Evolutionary conservation across 1,140 invertebrate genomes (phyloP).

Genomic region (Sycophila sp.): DNA sequence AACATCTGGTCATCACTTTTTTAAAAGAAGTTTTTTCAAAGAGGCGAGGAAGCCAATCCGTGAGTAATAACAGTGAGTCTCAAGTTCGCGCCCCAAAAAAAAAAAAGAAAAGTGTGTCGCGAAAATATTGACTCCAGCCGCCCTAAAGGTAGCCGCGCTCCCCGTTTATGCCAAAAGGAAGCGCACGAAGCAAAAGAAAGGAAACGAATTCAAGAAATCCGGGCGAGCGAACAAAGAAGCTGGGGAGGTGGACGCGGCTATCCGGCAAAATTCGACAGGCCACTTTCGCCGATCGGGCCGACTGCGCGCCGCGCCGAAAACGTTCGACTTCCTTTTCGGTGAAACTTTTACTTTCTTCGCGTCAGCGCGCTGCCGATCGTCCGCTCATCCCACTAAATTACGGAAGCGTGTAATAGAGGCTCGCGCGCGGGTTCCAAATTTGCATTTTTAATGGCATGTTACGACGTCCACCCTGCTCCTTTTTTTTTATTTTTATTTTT

Average conservation of each 20-base stretch:
- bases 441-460: conserved; percentile 29
- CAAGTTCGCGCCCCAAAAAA: no score
- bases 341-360: conserved; percentile 37
- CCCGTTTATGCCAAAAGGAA: no score
- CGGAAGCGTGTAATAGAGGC: conserved; percentile 19
- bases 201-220: not conserved
- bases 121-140: no score
- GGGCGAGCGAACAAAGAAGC: not conserved
- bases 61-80: no score
- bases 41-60: no score
- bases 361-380: not conserved
- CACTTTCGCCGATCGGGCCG: conserved; percentile 25
- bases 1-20: no score
- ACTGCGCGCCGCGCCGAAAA: not conserved
- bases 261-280: conserved; percentile 15
- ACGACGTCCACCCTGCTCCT: not conserved
- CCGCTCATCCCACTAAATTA: conserved; percentile 24
- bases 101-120: no score
- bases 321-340: conserved; percentile 14
- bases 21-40: no score
- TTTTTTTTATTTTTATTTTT: not conserved
- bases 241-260: not conserved
- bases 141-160: no score
- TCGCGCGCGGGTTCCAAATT: not conserved
- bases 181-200: no score